These are phyloP conservation scores for Strigops habroptila DNA, from an alignment of 2,113 vertebrate genomes.

Conservation along the genomic window DNA sequence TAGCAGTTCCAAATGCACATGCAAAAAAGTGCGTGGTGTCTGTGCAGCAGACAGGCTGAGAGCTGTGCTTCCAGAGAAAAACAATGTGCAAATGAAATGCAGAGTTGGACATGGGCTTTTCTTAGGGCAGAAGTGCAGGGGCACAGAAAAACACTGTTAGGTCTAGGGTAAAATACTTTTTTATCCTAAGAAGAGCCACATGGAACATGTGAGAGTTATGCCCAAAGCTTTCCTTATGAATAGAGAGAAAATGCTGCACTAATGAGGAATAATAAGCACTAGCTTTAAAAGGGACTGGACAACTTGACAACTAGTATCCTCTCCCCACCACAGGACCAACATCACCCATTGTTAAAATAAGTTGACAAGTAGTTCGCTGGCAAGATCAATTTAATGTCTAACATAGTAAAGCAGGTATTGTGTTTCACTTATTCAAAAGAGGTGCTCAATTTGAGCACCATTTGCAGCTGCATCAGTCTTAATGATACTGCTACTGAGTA, in stretches of 20 bases:
- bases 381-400: background rate
- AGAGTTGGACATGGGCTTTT: constrained; percentile 37
- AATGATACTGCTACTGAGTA: background rate
- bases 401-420: background rate
- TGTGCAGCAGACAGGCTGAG: constrained; percentile 60
- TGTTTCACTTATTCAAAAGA: background rate
- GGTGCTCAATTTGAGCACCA: background rate
- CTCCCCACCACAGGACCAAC: background rate
- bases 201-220: constrained; percentile 65
- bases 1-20: constrained; percentile 66
- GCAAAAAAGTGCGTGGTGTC: constrained; percentile 54
- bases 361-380: background rate
- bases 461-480: background rate
- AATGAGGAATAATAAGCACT: background rate
- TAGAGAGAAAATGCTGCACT: constrained; percentile 51
- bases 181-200: constrained; percentile 65
- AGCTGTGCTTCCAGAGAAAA: constrained; percentile 53
- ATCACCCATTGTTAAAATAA: background rate
- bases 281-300: background rate
- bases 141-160: background rate
- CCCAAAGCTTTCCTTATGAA: constrained; percentile 62
- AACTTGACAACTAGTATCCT: background rate
- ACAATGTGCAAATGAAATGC: constrained; percentile 70
- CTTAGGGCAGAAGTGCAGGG: constrained; percentile 49
- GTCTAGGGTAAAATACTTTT: background rate